A percentile compares a stretch with the other conserved stretches of the same genome.
Evolutionary conservation across 2,888 invertebrate genomes (phyloP).

Genomic region (Sarcophaga variegata): DNA sequence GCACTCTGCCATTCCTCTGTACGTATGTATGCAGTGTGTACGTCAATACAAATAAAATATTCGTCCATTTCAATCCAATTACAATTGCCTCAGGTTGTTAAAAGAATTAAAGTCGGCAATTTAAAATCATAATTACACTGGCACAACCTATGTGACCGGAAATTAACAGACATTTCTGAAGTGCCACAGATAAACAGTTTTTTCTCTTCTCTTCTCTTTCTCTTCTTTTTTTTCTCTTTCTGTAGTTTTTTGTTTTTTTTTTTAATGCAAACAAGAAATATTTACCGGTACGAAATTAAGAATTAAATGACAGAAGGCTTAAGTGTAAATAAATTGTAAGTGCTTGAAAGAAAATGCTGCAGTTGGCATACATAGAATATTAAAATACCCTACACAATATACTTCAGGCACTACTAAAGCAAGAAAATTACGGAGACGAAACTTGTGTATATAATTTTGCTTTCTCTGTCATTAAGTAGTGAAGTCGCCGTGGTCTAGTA

Average conservation of each 20-base stretch:
- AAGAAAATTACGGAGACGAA: too few relatives aligned
- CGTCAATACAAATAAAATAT: conserved; percentile 1
- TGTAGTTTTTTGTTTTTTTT: background rate
- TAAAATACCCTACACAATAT: too few relatives aligned
- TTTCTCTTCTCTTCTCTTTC: background rate
- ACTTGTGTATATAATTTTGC: too few relatives aligned
- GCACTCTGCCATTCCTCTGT: too few relatives aligned
- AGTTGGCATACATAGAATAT: too few relatives aligned
- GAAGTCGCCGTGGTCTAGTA: too few relatives aligned
- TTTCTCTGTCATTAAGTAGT: too few relatives aligned
- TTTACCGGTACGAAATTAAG: conserved; percentile 25
- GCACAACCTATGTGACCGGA: conserved; percentile 63
- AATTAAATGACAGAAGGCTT: too few relatives aligned
- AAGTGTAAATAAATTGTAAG: too few relatives aligned
- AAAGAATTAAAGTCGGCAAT: conserved; percentile 21
- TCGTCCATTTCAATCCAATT: conserved; percentile 25
- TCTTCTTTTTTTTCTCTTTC: background rate
- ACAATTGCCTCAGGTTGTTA: conserved; percentile 6
- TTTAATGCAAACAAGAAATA: conserved; percentile 45
- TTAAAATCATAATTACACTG: conserved; percentile 57
- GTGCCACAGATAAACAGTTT: conserved; percentile 16
- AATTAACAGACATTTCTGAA: conserved; percentile 59
- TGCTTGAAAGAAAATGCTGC: too few relatives aligned
- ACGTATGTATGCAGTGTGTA: too few relatives aligned
- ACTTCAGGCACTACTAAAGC: too few relatives aligned